A percentile compares a stretch with the other conserved stretches of the same genome.
Conservation (phyloP, 2,113 vertebrate genomes). For the Cephalophus harveyi region DNA sequence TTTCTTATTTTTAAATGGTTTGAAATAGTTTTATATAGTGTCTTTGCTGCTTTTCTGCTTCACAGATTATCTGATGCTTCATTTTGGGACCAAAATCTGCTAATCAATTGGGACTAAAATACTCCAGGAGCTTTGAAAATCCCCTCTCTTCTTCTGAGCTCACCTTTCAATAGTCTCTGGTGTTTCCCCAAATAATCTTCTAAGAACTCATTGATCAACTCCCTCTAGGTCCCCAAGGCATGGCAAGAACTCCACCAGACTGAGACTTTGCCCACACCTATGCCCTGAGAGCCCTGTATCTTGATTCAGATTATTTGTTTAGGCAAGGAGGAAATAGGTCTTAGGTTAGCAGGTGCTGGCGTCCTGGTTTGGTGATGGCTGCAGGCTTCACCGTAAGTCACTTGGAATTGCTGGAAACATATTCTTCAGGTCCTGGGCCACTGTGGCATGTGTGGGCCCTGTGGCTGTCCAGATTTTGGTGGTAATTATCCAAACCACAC, state of each 20-base stretch:
- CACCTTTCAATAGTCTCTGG: neutral
- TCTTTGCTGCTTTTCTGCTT: neutral
- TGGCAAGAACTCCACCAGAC: neutral
- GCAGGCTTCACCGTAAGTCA: neutral
- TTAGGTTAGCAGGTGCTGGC: neutral
- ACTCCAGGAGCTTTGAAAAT: neutral
- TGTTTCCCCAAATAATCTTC: neutral
- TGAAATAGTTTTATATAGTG: neutral
- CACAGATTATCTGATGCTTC: neutral
- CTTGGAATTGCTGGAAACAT: neutral
- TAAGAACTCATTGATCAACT: neutral
- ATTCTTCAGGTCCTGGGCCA: neutral
- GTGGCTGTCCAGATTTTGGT: neutral
- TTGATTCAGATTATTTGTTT: neutral
- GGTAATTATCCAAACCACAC: too few species aligned
- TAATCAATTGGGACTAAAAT: neutral
- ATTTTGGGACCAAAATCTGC: neutral
- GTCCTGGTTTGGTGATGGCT: neutral
- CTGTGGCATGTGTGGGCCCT: neutral
- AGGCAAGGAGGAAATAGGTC: neutral
- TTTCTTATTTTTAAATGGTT: neutral
- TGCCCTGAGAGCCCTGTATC: neutral
- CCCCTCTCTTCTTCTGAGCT: neutral
- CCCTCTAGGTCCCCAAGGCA: too few species aligned
- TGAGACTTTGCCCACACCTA: neutral